Conservation (phyloP, 2,113 vertebrate genomes). For the Odobenus rosmarus region DNA sequence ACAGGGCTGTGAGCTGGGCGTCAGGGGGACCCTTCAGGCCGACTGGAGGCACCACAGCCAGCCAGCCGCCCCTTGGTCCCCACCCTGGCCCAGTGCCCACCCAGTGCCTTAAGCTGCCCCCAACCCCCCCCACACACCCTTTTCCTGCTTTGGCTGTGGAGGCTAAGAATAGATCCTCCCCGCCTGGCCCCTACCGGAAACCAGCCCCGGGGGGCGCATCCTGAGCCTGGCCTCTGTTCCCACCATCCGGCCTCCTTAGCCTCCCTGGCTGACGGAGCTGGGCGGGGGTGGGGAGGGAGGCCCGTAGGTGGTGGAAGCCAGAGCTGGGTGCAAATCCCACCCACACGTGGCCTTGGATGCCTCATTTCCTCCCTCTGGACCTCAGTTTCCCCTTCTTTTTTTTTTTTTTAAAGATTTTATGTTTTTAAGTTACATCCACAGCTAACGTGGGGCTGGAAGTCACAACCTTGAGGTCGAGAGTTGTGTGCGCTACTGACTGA, state of each 20-base stretch:
- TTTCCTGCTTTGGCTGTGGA: constrained; percentile 39
- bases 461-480: not conserved
- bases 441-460: not conserved
- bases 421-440: not conserved
- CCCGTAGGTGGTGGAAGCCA: not conserved
- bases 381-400: constrained; percentile 12
- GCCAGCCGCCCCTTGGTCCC: not conserved
- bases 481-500: too few relatives aligned
- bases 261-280: not conserved
- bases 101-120: not conserved
- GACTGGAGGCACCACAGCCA: not conserved
- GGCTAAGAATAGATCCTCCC: constrained; percentile 63
- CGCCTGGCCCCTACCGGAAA: constrained; percentile 48
- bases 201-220: constrained; percentile 57
- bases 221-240: constrained; percentile 17
- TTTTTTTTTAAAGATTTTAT: not conserved
- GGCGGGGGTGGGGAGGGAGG: not conserved
- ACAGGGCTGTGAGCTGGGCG: not conserved
- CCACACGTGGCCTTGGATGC: accelerated
- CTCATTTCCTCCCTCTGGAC: not conserved
- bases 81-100: not conserved
- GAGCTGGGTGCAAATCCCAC: accelerated
- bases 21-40: not conserved
- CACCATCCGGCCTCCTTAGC: not conserved
- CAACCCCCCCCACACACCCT: not conserved